Evolutionary conservation across 2,888 invertebrate species (phyloP).

Genomic region (Hipparchia sbordonii): DNA sequence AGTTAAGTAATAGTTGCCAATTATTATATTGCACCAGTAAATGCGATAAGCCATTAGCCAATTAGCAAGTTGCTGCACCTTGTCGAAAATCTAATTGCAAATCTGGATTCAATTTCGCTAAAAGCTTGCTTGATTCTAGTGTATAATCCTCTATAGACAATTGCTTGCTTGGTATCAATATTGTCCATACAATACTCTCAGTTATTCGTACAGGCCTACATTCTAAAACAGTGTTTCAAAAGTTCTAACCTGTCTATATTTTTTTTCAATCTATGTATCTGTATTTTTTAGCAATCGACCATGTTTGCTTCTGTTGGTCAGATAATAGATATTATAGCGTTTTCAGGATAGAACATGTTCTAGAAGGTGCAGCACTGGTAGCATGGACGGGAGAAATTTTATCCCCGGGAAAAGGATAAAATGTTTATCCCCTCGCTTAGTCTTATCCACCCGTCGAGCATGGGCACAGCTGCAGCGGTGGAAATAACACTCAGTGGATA

Average conservation of each 20-base stretch:
- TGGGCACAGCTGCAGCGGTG: too few species aligned
- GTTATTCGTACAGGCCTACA: neutral
- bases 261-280: too few species aligned
- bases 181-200: neutral
- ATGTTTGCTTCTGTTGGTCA: too few species aligned
- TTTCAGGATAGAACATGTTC: too few species aligned
- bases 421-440: too few species aligned
- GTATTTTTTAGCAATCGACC: too few species aligned
- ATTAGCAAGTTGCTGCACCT: neutral
- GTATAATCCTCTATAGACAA: neutral
- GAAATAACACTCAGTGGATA: too few species aligned
- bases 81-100: neutral
- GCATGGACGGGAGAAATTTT: too few species aligned
- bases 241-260: neutral
- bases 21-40: neutral
- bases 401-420: too few species aligned
- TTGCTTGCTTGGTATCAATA: neutral
- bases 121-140: constrained; percentile 2
- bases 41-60: neutral
- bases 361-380: too few species aligned
- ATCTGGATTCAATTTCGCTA: neutral
- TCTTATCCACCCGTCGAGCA: too few species aligned
- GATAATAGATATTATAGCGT: too few species aligned
- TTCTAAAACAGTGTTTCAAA: neutral
- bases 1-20: neutral